A percentile compares a stretch with the other conserved stretches of the same genome.
Conservation (phyloP, 2,888 invertebrate species). For the Hyposoter dolosus region DNA sequence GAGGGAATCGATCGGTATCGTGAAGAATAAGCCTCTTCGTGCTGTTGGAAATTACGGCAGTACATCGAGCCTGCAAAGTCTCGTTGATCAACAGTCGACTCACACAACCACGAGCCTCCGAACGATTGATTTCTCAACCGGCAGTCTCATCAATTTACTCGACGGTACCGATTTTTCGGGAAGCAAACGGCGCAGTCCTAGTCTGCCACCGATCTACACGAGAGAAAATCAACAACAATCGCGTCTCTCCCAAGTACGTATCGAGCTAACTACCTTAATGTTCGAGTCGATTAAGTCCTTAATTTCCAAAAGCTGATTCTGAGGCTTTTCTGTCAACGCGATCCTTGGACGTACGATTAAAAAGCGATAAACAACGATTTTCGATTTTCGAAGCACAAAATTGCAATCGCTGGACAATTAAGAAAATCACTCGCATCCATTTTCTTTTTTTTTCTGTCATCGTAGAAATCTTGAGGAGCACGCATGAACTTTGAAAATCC, state of each 20-base stretch:
- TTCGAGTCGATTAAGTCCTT: no score
- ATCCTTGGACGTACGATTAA: no score
- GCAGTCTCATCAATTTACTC: slow-evolving; percentile 84
- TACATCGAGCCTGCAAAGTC: slow-evolving; percentile 77
- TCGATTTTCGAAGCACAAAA: no score
- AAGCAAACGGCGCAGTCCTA: slow-evolving; percentile 88
- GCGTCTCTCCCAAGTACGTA: slow-evolving; percentile 50
- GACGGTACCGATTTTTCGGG: slow-evolving; percentile 85
- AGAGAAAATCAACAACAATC: slow-evolving; percentile 82
- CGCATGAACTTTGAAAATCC: not conserved
- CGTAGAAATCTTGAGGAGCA: not conserved
- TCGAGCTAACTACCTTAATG: not conserved
- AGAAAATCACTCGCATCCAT: not conserved
- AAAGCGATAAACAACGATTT: no score
- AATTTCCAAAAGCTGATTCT: no score
- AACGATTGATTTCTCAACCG: slow-evolving; percentile 75
- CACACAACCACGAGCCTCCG: slow-evolving; percentile 73
- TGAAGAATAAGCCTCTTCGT: slow-evolving; percentile 75
- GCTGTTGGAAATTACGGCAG: slow-evolving; percentile 77
- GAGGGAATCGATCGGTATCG: slow-evolving; percentile 74
- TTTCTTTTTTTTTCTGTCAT: not conserved
- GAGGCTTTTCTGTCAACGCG: no score
- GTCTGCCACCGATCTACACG: slow-evolving; percentile 88
- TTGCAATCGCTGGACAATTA: not conserved
- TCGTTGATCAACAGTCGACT: slow-evolving; percentile 73